phyloP scores from a whole-genome alignment of 2,888 invertebrate genomes.

The Megamerina dolium region DNA sequence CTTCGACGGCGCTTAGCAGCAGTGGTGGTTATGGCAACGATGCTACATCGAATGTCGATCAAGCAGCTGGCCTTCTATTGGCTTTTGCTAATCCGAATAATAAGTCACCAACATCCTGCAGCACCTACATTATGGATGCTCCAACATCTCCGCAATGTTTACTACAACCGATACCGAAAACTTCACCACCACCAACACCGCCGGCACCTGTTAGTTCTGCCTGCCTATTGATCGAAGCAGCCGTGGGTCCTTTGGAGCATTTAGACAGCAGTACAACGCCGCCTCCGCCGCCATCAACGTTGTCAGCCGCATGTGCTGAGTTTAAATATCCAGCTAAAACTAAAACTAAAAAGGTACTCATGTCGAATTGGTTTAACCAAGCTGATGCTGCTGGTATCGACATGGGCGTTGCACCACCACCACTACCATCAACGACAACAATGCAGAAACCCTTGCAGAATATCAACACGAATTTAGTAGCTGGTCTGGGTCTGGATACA shows the following conservation, averaged over 20 bases:
- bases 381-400: constrained; percentile 41
- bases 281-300: constrained; percentile 7
- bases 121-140: not conserved
- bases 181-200: constrained; percentile 34
- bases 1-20: not conserved
- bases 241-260: constrained; percentile 69
- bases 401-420: constrained; percentile 2
- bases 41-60: constrained; percentile 36
- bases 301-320: constrained; percentile 48
- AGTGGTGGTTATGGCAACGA: constrained; percentile 3
- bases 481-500: constrained; percentile 20
- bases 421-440: not conserved
- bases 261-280: constrained; percentile 14
- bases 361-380: constrained; percentile 86
- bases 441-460: too few relatives aligned
- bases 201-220: constrained; percentile 61
- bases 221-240: constrained; percentile 75
- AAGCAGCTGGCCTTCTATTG: constrained; percentile 57
- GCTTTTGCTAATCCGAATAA: constrained; percentile 49
- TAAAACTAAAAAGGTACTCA: constrained; percentile 85
- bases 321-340: constrained; percentile 70
- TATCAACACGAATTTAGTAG: not conserved
- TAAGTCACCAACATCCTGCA: constrained; percentile 15
- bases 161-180: constrained; percentile 21
- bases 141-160: constrained; percentile 24